Base-by-base conservation (phyloP, 2,888 invertebrate species). In the Odontocerum albicorne region DNA sequence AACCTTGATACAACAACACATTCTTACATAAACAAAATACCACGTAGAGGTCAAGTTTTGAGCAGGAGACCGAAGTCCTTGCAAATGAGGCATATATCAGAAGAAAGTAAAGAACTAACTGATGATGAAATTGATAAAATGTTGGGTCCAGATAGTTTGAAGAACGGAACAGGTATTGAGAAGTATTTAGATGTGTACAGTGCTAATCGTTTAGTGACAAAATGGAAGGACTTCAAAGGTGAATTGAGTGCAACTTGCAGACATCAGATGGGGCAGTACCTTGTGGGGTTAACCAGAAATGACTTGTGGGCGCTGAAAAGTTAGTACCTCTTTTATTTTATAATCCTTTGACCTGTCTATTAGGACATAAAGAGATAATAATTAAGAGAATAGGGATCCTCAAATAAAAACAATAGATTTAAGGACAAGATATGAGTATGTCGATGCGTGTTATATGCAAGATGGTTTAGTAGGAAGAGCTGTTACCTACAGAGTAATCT, bases 241-340 rank as follows among this genome's bases (percentile, higher is more conserved):
- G 69, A 67, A 27, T 68, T 86, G 55, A 67, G 71, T 2, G 72
- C 74, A 1, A 69, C 72, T 33, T 87, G 88, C 65, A 70, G 70
- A 42, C 70, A 70, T 20, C 81, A 86, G 61, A 70, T 87, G 72
- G 78, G 82, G 63, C 68, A 71, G 31, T 87, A 84, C 66, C 74
- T 87, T 33, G 72, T 75, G 8, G 84, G 83, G 1, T 71, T 88
- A 27, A 66, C 68, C 51, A 73, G 75, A 40, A 81, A 81, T 47
- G 74, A 79, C 46, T 73, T 82, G 7, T 88, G 88, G 88, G 87
- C 88, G 4, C 75, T 86, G 39, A 86, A 86, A 71, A 84, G 87
- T 88, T 70, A 86, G 86, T 55, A 42, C 4, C n/a, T n/a, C n/a
- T 15, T 22, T 22, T 10, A 36, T 27, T 27, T 39, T 10, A 12